Conservation (phyloP, 2,888 invertebrate genomes). For the Philhelius pedissequus region DNA sequence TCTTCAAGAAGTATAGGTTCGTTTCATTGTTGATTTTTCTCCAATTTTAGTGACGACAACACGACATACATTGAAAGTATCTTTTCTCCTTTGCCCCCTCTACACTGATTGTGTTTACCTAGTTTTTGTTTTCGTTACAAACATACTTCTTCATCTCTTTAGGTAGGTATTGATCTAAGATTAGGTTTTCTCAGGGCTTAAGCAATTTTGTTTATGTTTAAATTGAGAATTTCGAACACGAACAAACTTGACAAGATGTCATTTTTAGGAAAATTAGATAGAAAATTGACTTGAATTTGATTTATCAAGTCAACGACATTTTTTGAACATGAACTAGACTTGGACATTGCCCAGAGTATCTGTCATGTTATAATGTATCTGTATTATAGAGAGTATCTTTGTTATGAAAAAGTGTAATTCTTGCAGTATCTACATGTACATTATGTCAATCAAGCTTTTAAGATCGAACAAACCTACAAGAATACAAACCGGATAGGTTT, state of each 20-base stretch:
- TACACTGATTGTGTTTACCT: slow-evolving; percentile 17
- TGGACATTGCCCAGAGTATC: background rate
- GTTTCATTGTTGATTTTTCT: slow-evolving; percentile 38
- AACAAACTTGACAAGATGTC: slow-evolving; percentile 29
- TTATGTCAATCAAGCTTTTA: slow-evolving; percentile 40
- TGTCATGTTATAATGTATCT: background rate
- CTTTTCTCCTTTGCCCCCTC: background rate
- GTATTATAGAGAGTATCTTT: background rate
- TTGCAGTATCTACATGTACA: background rate
- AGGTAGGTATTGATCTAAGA: background rate
- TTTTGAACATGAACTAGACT: slow-evolving; percentile 4
- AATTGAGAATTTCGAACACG: slow-evolving; percentile 1
- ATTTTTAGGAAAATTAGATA: background rate
- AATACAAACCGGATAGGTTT: slow-evolving; percentile 29
- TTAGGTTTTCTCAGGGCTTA: slow-evolving; percentile 7
- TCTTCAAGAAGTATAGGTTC: slow-evolving; percentile 19
- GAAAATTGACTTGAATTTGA: slow-evolving; percentile 12
- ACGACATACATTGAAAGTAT: background rate
- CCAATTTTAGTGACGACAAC: slow-evolving; percentile 2
- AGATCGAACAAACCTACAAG: background rate
- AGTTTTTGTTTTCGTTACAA: background rate
- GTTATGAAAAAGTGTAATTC: background rate
- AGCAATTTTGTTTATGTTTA: slow-evolving; percentile 14
- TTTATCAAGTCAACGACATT: slow-evolving; percentile 2
- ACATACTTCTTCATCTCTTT: background rate